Base-by-base conservation (phyloP, 2,888 invertebrate species). In the Tetranychus piercei region DNA sequence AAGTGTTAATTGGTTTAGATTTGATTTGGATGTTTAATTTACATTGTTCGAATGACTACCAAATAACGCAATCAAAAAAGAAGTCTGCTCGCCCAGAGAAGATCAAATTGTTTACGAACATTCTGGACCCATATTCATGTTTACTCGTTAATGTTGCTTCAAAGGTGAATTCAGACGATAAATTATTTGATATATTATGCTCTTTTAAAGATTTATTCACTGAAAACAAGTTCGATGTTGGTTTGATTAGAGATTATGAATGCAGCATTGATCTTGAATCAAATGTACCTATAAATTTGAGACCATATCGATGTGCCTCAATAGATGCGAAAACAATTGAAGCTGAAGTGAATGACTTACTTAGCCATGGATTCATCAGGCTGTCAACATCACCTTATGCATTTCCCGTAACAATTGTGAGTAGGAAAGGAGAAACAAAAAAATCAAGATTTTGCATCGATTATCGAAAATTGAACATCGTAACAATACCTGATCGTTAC, bases 401-500 rank as follows among this genome's bases (percentile, higher is more conserved):
- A 23, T 18, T 8, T 69, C 69, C 20, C 1, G 22, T 69, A n/a
- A 69, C 69, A n/a, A 4, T 69, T n/a, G 69, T 20, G 1, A 0
- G 8, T 20, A 69, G 20, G 20, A 69, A 69, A 69, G 69, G 20
- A 23, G 69, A 69, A 18, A 23, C 9, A 5, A 20, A 18, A 69
- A 69, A 69, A 20, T 6, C 20, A 1, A 20, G 69, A 69, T 20
- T 69, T 8, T 18, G n/a, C 8, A 20, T 69, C 4, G 69, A 69
- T 20, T 69, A 20, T 20, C 3, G 69, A 6, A 43, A 11, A 11
- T 34, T 74, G 4, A 75, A 75, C 65, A 20, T 64, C 0, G 15
- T 74, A 0, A 73, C 74, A 1, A 18, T 18, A 1, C 9, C 11
- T 1, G 75, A 75, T 34, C 6, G 6, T 7, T 75, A 64, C 71